Conservation (phyloP, 2,888 invertebrate genomes). For the Cyrtodaria siliqua region DNA sequence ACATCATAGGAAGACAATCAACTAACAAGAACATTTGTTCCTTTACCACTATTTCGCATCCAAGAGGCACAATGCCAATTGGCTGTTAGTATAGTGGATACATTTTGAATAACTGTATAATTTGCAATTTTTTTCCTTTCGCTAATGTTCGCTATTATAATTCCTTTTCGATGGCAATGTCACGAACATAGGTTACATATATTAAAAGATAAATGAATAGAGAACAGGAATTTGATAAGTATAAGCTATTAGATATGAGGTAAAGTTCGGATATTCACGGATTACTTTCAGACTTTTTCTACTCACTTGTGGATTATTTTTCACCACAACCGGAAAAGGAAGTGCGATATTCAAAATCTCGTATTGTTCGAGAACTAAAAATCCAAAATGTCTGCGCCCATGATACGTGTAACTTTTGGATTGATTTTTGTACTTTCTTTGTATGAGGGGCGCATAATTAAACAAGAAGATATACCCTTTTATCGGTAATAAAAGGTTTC, state of each 20-base stretch:
- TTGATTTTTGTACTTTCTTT: conserved; percentile 23
- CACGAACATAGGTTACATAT: no score
- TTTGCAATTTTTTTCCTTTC: neutral
- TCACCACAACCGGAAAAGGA: conserved; percentile 70
- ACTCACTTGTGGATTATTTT: conserved; percentile 45
- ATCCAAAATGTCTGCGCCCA: conserved; percentile 58
- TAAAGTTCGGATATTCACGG: conserved; percentile 5
- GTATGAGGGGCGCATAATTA: conserved; percentile 30
- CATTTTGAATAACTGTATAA: no score
- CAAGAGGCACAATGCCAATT: conserved; percentile 1
- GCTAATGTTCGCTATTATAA: no score
- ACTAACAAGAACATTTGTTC: neutral
- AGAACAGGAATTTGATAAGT: no score
- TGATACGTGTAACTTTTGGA: conserved; percentile 34
- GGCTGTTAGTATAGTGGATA: conserved; percentile 49
- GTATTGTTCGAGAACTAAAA: neutral
- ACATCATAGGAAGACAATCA: no score
- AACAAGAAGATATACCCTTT: conserved; percentile 50
- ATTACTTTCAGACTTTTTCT: neutral
- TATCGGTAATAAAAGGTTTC: conserved; percentile 54
- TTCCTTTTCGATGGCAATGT: no score
- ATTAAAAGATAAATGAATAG: no score
- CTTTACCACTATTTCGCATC: conserved; percentile 45
- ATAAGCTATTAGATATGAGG: no score
- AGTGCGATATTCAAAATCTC: conserved; percentile 26